Percentiles rank a stretch among this genome's conserved stretches.
Evolutionary conservation across 2,113 vertebrate genomes (phyloP).

Genomic region (Melanocharis versteri): DNA sequence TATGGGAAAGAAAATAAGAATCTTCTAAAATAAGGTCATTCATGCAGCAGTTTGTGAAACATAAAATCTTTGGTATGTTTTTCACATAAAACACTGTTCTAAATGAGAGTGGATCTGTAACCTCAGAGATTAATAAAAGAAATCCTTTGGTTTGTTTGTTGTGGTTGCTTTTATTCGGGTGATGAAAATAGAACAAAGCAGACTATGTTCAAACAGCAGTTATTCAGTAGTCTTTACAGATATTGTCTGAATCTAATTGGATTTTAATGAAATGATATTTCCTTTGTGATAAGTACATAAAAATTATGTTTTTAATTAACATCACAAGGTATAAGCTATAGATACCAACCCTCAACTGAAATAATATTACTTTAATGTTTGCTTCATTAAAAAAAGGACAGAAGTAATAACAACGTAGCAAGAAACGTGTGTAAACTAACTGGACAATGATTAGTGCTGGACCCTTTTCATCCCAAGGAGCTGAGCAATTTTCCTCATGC

Average conservation of each 20-base stretch:
- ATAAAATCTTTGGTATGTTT: conserved; percentile 61
- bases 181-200: conserved; percentile 94
- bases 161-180: conserved; percentile 88
- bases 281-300: conserved; percentile 96
- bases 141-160: conserved; percentile 79
- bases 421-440: conserved; percentile 63
- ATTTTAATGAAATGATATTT: conserved; percentile 99
- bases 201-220: conserved; percentile 89
- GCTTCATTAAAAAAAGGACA: conserved; percentile 80
- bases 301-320: conserved; percentile 97
- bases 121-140: conserved; percentile 74
- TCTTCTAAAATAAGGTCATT: conserved; percentile 56
- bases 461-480: conserved; percentile 45
- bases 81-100: conserved; percentile 66
- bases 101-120: conserved; percentile 73
- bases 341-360: conserved; percentile 84
- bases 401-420: conserved; percentile 67
- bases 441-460: conserved; percentile 53
- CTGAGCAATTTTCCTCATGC: background rate
- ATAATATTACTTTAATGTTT: conserved; percentile 88
- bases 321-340: conserved; percentile 84
- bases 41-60: conserved; percentile 2
- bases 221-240: conserved; percentile 79
- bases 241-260: conserved; percentile 92
- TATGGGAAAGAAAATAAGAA: conserved; percentile 11